phyloP scores from a whole-genome alignment of 2,888 invertebrate species.

The Rhagonycha lutea region DNA sequence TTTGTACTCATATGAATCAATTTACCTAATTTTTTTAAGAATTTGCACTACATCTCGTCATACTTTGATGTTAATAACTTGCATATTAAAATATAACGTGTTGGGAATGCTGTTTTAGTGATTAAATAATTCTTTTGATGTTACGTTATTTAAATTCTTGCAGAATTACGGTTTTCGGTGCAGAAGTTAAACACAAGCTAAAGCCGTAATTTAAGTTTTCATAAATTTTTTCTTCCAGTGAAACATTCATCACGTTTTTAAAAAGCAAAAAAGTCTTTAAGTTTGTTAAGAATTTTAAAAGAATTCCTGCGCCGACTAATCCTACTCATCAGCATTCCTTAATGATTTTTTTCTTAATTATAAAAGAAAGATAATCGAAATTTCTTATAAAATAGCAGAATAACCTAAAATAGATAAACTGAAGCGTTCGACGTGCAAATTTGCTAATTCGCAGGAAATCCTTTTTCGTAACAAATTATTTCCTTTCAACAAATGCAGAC shows the following conservation, averaged over 20 bases:
- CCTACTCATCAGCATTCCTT: background rate
- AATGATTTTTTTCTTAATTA: background rate
- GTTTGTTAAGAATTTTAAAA: background rate
- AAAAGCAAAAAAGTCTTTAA: background rate
- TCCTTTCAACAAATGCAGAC: background rate
- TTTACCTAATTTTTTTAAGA: background rate
- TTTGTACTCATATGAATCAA: background rate
- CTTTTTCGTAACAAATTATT: background rate
- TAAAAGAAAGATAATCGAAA: background rate
- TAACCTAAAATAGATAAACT: background rate
- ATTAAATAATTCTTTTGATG: background rate
- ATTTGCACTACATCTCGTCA: background rate
- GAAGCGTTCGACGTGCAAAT: background rate
- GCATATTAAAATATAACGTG: background rate
- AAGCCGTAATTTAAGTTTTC: background rate
- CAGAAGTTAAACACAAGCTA: background rate
- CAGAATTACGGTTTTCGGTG: background rate
- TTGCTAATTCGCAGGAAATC: background rate
- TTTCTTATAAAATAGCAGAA: background rate
- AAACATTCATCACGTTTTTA: background rate
- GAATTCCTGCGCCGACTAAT: background rate
- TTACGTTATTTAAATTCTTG: background rate
- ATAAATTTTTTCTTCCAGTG: background rate
- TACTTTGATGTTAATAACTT: background rate
- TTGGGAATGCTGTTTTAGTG: background rate